A percentile compares a stretch with the other conserved stretches of the same genome.
Evolutionary conservation across 2,888 invertebrate species (phyloP).

Genomic region (Polymixis flavicincta): DNA sequence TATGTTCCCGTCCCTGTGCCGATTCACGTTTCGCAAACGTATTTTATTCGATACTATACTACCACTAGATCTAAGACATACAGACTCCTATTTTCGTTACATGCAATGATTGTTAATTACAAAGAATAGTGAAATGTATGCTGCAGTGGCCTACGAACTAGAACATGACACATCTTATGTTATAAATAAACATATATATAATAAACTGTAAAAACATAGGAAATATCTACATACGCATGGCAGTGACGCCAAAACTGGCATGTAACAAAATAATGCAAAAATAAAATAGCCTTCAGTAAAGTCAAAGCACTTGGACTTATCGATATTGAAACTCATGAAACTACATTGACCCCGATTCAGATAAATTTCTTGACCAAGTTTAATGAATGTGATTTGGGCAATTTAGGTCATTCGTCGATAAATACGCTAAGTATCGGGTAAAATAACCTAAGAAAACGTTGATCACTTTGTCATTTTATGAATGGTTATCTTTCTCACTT

Average conservation of each 20-base stretch:
- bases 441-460: neutral
- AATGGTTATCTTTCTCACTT: conserved; percentile 6
- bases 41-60: neutral
- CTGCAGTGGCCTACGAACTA: neutral
- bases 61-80: too few relatives aligned
- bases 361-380: neutral
- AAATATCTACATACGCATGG: neutral
- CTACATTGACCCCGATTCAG: conserved; percentile 9
- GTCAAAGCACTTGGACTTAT: conserved; percentile 15
- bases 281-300: conserved; percentile 7
- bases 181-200: neutral
- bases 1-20: neutral
- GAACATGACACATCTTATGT: neutral
- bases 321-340: conserved; percentile 6
- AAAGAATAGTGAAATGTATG: neutral
- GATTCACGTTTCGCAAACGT: neutral
- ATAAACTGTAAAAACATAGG: neutral
- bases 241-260: neutral
- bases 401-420: conserved; percentile 19
- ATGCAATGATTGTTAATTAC: neutral
- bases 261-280: conserved; percentile 19
- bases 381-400: neutral
- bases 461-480: conserved; percentile 10
- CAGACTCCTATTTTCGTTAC: neutral
- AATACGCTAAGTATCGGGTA: neutral